A percentile compares a stretch with the other conserved stretches of the same genome.
These are phyloP conservation scores for Ptilorrhoa leucosticta DNA, from an alignment of 2,113 vertebrate genomes.

Conservation along the genomic window DNA sequence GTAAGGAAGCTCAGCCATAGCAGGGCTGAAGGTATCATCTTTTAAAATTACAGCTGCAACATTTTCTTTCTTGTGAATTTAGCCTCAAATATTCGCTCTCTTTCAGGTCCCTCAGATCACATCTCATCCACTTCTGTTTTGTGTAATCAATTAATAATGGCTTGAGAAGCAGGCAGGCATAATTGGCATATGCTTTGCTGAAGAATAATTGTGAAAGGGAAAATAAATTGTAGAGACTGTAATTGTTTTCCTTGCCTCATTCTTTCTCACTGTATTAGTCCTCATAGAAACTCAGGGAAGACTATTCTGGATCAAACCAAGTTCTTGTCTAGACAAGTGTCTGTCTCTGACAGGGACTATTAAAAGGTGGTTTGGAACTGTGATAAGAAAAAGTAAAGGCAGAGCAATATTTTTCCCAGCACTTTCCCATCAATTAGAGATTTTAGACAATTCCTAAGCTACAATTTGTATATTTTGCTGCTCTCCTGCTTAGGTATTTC, in stretches of 20 bases:
- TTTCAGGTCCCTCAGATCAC: not conserved
- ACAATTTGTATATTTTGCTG: not conserved
- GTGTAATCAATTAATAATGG: slow-evolving; percentile 19
- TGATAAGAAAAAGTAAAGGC: not conserved
- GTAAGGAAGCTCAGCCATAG: not conserved
- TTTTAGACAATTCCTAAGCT: not conserved
- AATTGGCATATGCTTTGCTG: not conserved
- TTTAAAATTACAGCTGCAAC: not conserved
- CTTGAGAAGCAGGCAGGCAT: not conserved
- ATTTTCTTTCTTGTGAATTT: not conserved
- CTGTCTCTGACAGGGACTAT: not conserved
- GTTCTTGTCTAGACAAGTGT: not conserved
- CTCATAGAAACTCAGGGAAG: not conserved
- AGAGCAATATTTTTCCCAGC: not conserved
- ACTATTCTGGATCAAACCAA: not conserved
- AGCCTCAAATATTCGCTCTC: not conserved
- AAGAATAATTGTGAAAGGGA: not conserved
- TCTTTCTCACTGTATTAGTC: not conserved
- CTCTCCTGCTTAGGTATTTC: not conserved
- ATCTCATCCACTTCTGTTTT: slow-evolving; percentile 1
- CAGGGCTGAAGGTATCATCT: not conserved
- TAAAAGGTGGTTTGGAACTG: not conserved
- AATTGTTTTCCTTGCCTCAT: not conserved
- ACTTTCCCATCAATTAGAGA: not conserved
- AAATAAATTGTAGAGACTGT: not conserved